Conservation (phyloP, 2,797 vertebrate species). For the Sylvilagus floridanus region DNA sequence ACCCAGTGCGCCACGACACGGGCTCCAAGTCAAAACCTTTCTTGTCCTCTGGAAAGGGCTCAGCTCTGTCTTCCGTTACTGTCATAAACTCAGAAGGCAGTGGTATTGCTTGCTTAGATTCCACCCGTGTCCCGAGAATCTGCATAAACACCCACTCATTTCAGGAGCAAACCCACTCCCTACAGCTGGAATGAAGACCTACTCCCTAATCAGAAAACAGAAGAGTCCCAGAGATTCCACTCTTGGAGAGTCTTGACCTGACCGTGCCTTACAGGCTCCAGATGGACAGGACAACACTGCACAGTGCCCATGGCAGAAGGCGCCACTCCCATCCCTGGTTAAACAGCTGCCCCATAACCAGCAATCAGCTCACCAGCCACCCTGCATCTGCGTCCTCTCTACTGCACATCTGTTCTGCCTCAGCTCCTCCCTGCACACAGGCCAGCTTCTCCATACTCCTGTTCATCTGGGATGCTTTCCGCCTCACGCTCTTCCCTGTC, state of each 20-base stretch:
- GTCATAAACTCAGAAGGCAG: neutral
- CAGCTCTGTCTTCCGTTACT: neutral
- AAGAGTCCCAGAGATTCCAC: neutral
- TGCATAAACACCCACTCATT: neutral
- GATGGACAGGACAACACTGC: neutral
- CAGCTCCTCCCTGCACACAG: neutral
- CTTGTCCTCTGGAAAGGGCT: rapidly evolving
- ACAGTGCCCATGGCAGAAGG: neutral
- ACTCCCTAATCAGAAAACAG: neutral
- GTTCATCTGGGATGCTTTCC: neutral
- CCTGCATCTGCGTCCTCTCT: neutral
- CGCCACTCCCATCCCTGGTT: neutral
- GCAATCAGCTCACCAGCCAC: neutral
- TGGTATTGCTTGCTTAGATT: neutral
- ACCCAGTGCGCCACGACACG: too few relatives aligned
- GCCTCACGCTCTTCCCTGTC: neutral
- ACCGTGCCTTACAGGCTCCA: neutral
- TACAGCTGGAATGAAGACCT: neutral
- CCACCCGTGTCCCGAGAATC: neutral
- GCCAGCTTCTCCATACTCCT: neutral
- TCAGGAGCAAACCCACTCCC: neutral
- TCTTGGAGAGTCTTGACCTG: neutral
- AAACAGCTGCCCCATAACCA: neutral
- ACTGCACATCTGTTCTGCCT: neutral
- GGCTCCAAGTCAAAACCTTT: neutral